These are phyloP conservation scores for Rachycentron canadum DNA, from an alignment of 2,797 vertebrate genomes.

Conservation along the genomic window DNA sequence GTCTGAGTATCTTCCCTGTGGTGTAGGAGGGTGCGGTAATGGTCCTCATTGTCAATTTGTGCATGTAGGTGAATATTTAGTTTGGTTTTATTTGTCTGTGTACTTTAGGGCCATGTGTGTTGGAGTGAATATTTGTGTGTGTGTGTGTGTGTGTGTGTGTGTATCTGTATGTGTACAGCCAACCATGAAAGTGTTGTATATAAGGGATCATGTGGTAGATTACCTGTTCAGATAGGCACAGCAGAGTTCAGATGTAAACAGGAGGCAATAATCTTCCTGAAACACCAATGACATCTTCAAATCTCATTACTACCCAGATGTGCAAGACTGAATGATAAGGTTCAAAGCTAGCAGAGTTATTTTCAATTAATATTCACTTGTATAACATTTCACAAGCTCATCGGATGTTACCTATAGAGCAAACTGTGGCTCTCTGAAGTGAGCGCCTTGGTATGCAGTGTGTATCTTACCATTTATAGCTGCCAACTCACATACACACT, in stretches of 20 bases:
- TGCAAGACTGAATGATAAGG: conserved; percentile 14
- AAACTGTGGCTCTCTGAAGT: conserved; percentile 17
- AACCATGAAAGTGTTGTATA: conserved; percentile 1
- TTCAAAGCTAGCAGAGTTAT: conserved; percentile 9
- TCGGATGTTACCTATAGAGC: conserved; percentile 1
- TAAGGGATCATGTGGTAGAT: conserved; percentile 26
- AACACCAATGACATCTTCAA: conserved; percentile 18
- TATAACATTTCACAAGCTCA: conserved; percentile 3
- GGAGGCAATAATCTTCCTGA: conserved; percentile 36
- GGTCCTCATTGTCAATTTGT: conserved; percentile 18
- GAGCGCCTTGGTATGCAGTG: background rate
- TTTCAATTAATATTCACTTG: conserved; percentile 25
- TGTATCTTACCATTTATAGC: background rate
- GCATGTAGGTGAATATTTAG: conserved; percentile 25
- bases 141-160: background rate
- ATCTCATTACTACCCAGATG: conserved; percentile 18
- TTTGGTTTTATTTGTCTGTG: conserved; percentile 21
- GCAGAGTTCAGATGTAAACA: conserved; percentile 30
- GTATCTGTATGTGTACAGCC: background rate
- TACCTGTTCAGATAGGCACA: conserved; percentile 27
- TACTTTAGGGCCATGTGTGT: background rate
- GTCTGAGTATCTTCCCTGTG: conserved; percentile 15
- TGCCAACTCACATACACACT: conserved; percentile 14
- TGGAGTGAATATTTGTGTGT: background rate
- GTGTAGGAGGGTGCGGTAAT: conserved; percentile 29